These are phyloP conservation scores for Neotoxoptera formosana DNA, from an alignment of 1,140 invertebrate genomes.

Conservation along the genomic window DNA sequence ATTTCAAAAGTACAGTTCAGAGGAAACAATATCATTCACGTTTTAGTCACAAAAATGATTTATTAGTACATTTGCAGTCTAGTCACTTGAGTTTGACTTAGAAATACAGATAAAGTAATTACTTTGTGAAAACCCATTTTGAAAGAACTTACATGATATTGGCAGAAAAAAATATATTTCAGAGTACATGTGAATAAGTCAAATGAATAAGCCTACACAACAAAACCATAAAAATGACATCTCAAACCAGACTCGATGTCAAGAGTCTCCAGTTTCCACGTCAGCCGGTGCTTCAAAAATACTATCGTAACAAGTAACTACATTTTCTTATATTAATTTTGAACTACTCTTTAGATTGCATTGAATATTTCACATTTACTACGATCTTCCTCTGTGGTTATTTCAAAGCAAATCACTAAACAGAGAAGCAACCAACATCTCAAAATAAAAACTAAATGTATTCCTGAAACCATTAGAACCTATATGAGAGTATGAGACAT, in stretches of 20 bases:
- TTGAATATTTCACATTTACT: neutral
- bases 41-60: neutral
- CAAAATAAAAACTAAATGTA: neutral
- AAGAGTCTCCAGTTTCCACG: neutral
- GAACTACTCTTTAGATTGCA: neutral
- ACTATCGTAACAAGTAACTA: neutral
- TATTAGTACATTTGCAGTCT: neutral
- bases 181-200: neutral
- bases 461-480: neutral
- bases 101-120: neutral
- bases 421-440: neutral
- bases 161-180: neutral
- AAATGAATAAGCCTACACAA: neutral
- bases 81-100: neutral
- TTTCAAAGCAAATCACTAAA: neutral
- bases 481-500: neutral
- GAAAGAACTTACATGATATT: neutral
- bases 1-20: neutral
- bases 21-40: neutral
- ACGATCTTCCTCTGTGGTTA: neutral
- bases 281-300: neutral
- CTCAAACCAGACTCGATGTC: neutral
- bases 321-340: neutral
- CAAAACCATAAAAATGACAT: neutral
- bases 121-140: neutral